A percentile compares a stretch with the other conserved stretches of the same genome.
phyloP scores from a whole-genome alignment of 2,888 invertebrate species.

The Tuberolachnus salignus region DNA sequence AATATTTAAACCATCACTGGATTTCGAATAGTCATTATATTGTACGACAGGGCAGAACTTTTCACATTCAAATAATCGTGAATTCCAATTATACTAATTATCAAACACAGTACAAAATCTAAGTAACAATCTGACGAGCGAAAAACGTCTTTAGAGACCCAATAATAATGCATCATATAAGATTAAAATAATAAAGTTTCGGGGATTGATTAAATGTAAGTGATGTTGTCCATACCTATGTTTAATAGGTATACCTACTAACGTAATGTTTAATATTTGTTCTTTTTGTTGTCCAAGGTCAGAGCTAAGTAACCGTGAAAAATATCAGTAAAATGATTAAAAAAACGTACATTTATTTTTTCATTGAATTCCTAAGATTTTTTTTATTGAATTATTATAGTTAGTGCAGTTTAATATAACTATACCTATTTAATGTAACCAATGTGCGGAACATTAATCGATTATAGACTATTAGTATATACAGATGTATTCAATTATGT shows the following conservation, averaged over 20 bases:
- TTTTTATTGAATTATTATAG: not conserved
- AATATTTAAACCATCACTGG: no score
- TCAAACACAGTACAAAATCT: not conserved
- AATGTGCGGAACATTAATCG: constrained; percentile 13
- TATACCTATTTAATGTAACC: not conserved
- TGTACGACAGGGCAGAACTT: not conserved
- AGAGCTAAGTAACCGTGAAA: not conserved
- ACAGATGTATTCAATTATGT: not conserved
- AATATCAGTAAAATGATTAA: not conserved
- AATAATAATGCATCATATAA: constrained; percentile 30
- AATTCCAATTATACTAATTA: not conserved
- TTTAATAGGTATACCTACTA: no score
- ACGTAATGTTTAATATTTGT: not conserved
- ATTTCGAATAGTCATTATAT: no score
- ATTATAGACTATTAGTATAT: not conserved
- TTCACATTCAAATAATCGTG: not conserved
- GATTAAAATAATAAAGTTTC: not conserved
- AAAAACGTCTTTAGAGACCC: constrained; percentile 25
- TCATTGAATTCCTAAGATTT: not conserved
- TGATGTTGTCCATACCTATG: no score
- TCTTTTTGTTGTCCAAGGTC: not conserved
- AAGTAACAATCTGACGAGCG: not conserved
- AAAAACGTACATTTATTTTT: not conserved
- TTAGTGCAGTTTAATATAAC: not conserved
- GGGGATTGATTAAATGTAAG: not conserved